Conservation (phyloP, 1,140 invertebrate species). For the Trialeurodes vaporariorum region DNA sequence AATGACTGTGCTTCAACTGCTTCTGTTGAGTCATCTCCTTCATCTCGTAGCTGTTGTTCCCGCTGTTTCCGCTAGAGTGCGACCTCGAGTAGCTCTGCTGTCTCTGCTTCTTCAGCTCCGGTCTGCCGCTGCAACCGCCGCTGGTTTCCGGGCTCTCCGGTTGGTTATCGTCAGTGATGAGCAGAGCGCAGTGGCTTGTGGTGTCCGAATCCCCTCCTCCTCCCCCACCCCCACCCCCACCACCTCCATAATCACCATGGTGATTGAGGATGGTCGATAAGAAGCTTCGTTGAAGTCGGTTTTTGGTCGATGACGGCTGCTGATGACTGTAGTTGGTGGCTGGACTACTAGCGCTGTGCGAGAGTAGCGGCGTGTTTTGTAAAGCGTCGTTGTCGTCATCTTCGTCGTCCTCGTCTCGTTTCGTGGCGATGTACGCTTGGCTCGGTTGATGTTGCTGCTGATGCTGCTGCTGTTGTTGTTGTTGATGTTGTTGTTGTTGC, state of each 20-base stretch:
- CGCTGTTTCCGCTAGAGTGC: constrained; percentile 48
- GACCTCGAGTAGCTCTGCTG: constrained; percentile 30
- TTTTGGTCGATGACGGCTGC: not conserved
- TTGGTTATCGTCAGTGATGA: constrained; percentile 35
- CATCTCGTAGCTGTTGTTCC: constrained; percentile 66
- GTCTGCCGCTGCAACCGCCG: constrained; percentile 28
- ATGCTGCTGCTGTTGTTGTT: not conserved
- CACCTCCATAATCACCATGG: constrained; percentile 39
- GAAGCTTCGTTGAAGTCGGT: constrained; percentile 10
- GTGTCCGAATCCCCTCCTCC: constrained; percentile 52
- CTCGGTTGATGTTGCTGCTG: not conserved
- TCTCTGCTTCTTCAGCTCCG: constrained; percentile 27
- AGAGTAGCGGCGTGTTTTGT: constrained; percentile 3
- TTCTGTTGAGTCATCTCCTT: constrained; percentile 49
- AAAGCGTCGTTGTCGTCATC: constrained; percentile 1
- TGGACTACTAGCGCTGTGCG: constrained; percentile 11
- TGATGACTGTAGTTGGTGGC: not conserved
- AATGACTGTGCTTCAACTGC: too few species aligned
- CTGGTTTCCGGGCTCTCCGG: constrained; percentile 11
- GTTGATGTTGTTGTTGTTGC: not conserved
- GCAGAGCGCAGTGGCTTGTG: constrained; percentile 48
- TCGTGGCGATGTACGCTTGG: not conserved
- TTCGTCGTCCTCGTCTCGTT: constrained; percentile 3
- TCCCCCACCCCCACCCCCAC: too few species aligned
- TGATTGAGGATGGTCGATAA: constrained; percentile 14